phyloP scores from a whole-genome alignment of 2,888 invertebrate species.

The Exephanes ischioxanthus region DNA sequence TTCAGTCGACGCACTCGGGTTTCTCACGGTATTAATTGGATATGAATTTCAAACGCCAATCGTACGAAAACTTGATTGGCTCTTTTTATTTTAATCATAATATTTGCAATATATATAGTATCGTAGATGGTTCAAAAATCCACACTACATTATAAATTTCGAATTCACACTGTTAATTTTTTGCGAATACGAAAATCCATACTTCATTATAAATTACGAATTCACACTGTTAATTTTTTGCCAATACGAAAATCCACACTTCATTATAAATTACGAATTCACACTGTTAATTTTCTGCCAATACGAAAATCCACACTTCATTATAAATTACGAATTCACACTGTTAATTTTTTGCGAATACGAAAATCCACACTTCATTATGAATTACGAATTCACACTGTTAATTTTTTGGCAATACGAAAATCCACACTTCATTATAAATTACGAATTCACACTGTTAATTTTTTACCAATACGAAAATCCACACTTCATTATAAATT shows the following conservation, averaged over 20 bases:
- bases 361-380: not conserved
- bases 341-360: not conserved
- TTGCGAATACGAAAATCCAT: not conserved
- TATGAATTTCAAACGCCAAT: not conserved
- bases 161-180: not conserved
- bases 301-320: not conserved
- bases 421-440: too few relatives aligned
- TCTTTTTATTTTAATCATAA: not conserved
- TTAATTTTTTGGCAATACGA: too few relatives aligned
- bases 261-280: not conserved
- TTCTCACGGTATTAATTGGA: slow-evolving; percentile 5
- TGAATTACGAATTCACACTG: too few relatives aligned
- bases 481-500: too few relatives aligned
- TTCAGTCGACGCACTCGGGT: not conserved
- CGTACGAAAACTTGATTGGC: not conserved
- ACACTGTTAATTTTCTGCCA: not conserved
- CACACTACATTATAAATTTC: not conserved
- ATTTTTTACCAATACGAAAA: too few relatives aligned
- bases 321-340: not conserved
- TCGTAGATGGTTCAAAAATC: not conserved
- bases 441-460: too few relatives aligned
- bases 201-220: not conserved
- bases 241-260: not conserved
- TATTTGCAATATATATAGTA: not conserved
- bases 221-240: not conserved